phyloP scores from a whole-genome alignment of 2,888 invertebrate genomes.

The Anorthoa munda region DNA sequence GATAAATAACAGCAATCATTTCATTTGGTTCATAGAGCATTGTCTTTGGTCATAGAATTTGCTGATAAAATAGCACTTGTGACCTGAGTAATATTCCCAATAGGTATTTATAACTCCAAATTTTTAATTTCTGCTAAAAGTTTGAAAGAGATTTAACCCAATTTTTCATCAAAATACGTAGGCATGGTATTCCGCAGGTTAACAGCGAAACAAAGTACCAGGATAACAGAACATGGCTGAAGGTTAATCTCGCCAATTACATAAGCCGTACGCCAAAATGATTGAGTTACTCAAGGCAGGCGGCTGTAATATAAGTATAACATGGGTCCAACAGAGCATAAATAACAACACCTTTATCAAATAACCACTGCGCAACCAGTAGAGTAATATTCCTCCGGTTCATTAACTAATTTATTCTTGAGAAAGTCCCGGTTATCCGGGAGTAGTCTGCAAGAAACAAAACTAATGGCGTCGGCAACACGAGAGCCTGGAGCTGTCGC shows the following conservation, averaged over 20 bases:
- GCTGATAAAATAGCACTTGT: background rate
- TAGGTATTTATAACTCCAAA: background rate
- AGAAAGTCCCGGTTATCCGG: constrained; percentile 83
- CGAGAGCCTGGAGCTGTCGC: constrained; percentile 76
- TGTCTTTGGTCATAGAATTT: background rate
- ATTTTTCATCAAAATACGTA: constrained; percentile 17
- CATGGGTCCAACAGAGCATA: constrained; percentile 62
- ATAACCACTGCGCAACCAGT: constrained; percentile 71
- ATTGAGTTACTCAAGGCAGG: constrained; percentile 55
- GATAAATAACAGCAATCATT: background rate
- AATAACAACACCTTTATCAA: constrained; percentile 78
- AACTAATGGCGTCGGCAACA: constrained; percentile 89
- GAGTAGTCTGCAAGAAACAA: constrained; percentile 86
- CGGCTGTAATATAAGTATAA: constrained; percentile 60
- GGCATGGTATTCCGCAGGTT: constrained; percentile 28
- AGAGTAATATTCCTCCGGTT: constrained; percentile 81
- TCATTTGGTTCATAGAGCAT: no score
- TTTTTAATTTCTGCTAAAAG: background rate
- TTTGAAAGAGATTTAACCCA: background rate
- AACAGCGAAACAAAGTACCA: constrained; percentile 57
- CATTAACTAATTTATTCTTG: constrained; percentile 88
- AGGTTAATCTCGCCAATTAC: constrained; percentile 60
- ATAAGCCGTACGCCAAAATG: constrained; percentile 50
- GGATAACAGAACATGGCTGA: constrained; percentile 46
- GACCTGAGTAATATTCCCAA: background rate